Percentiles rank a stretch among this genome's conserved stretches.
phyloP scores from a whole-genome alignment of 64 coral and sea anemone species.

The Montipora cactus region DNA sequence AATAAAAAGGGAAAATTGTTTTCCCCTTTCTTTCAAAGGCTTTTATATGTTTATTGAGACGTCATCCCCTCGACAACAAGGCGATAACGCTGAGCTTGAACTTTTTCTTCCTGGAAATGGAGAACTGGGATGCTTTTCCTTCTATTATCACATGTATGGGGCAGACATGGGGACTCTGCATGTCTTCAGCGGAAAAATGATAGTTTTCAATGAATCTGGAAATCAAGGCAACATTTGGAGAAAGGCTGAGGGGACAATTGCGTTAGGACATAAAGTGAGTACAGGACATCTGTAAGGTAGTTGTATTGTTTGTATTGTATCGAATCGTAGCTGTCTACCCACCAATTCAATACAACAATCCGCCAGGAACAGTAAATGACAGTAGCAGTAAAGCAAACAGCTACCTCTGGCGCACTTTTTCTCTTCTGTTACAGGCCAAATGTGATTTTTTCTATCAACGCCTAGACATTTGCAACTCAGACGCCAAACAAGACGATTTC shows the following conservation, averaged over 20 bases:
- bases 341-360: no score
- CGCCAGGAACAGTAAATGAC: no score
- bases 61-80: not conserved
- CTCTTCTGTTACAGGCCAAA: no score
- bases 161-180: conserved; percentile 23
- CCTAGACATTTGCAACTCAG: no score
- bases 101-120: not conserved
- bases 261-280: not conserved
- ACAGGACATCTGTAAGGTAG: no score
- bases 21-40: not conserved
- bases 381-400: no score
- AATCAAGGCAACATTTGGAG: conserved; percentile 31
- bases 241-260: not conserved
- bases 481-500: no score
- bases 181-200: not conserved
- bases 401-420: no score
- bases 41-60: conserved; percentile 50
- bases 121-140: conserved; percentile 14
- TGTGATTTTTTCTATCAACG: no score
- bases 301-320: no score
- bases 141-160: conserved; percentile 1
- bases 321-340: no score
- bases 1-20: no score
- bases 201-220: conserved; percentile 8
- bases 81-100: conserved; percentile 35